phyloP scores from a whole-genome alignment of 2,797 vertebrate genomes.

The Parambassis ranga region DNA sequence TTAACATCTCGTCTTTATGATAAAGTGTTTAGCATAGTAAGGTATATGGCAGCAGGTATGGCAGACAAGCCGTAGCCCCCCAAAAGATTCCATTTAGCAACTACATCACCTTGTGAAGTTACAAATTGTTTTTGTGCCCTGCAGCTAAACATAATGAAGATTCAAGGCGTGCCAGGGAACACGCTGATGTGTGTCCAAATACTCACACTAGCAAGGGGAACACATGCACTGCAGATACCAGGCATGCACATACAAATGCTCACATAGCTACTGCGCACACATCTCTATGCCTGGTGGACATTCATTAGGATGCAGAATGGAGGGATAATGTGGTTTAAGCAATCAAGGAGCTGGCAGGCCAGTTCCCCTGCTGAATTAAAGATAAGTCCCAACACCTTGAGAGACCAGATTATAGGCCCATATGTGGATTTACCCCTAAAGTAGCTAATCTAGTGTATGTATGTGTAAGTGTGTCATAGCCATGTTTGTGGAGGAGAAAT shows the following conservation, averaged over 20 bases:
- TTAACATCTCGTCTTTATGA: slow-evolving; percentile 48
- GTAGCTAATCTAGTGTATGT: slow-evolving; percentile 17
- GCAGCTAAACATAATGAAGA: slow-evolving; percentile 74
- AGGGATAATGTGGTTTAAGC: slow-evolving; percentile 73
- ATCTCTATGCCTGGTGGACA: slow-evolving; percentile 62
- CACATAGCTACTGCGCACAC: not conserved
- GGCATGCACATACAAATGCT: not conserved
- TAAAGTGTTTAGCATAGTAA: slow-evolving; percentile 57
- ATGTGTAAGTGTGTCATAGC: not conserved
- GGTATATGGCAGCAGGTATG: slow-evolving; percentile 39
- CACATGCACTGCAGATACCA: slow-evolving; percentile 8
- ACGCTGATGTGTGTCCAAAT: slow-evolving; percentile 44
- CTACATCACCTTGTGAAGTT: slow-evolving; percentile 70
- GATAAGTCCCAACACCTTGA: slow-evolving; percentile 72
- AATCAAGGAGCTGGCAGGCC: slow-evolving; percentile 70
- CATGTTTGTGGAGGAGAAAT: too few species aligned
- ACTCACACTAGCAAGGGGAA: not conserved
- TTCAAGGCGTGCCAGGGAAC: slow-evolving; percentile 53
- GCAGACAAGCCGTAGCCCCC: slow-evolving; percentile 33
- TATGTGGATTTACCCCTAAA: slow-evolving; percentile 61
- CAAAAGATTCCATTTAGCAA: slow-evolving; percentile 66
- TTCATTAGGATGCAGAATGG: slow-evolving; percentile 70
- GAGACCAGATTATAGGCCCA: slow-evolving; percentile 71
- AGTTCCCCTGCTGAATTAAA: slow-evolving; percentile 70
- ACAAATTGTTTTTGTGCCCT: slow-evolving; percentile 76